phyloP scores from a whole-genome alignment of 2,113 vertebrate species.

The Hemiscyllium ocellatum region DNA sequence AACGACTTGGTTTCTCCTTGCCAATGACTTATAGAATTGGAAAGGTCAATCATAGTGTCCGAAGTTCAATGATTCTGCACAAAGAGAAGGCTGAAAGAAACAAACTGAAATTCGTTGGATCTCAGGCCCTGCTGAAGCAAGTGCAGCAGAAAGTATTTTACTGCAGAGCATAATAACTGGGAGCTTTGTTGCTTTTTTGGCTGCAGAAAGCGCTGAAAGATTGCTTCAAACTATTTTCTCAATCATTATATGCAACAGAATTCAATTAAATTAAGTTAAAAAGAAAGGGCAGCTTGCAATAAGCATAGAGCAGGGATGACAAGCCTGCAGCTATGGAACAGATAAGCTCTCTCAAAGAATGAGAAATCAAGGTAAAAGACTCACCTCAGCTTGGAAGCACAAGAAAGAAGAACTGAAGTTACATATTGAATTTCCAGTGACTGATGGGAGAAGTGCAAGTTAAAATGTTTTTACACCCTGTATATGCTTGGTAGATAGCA shows the following conservation, averaged over 20 bases:
- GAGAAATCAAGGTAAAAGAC: neutral
- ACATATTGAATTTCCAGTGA: neutral
- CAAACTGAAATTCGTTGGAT: neutral
- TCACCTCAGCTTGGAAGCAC: conserved; percentile 30
- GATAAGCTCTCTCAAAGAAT: neutral
- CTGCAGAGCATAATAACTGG: neutral
- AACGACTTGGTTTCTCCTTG: neutral
- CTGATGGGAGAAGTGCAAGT: neutral
- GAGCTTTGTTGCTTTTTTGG: neutral
- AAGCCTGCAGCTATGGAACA: conserved; percentile 3
- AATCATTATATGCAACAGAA: neutral
- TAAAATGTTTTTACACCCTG: neutral
- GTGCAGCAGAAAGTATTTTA: neutral
- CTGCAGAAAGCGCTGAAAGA: neutral
- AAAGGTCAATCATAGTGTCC: neutral
- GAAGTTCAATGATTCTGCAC: neutral
- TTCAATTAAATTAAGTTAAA: neutral
- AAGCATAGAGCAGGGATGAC: neutral
- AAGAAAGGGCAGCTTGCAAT: neutral
- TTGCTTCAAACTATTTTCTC: neutral
- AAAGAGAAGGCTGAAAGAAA: neutral
- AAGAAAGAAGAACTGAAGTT: conserved; percentile 20
- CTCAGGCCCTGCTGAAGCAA: neutral
- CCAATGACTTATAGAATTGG: neutral
- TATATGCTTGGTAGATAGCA: neutral